A percentile compares a stretch with the other conserved stretches of the same genome.
Conservation (phyloP, 2,888 invertebrate species). For the Papilio protenor region DNA sequence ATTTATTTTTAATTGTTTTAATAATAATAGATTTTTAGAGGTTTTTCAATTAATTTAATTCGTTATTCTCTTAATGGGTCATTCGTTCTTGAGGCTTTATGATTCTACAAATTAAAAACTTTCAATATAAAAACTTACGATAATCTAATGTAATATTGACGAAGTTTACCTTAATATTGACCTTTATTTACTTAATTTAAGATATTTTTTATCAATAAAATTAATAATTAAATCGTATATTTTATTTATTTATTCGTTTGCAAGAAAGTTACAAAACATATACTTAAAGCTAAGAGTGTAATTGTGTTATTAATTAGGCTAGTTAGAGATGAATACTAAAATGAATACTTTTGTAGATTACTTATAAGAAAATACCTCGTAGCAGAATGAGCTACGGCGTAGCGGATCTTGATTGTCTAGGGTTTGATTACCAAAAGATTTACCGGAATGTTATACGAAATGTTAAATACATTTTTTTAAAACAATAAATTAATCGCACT, state of each 20-base stretch:
- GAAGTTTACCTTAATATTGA: neutral
- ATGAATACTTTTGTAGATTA: too few relatives aligned
- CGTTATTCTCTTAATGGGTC: neutral
- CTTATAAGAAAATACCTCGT: too few relatives aligned
- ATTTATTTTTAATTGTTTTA: too few relatives aligned
- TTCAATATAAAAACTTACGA: neutral
- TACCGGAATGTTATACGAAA: neutral
- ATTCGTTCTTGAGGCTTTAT: neutral
- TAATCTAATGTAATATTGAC: neutral
- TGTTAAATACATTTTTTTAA: too few relatives aligned
- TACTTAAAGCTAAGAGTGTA: too few relatives aligned
- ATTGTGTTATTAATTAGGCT: neutral
- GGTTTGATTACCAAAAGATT: neutral
- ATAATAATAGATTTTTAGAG: neutral
- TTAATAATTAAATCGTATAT: too few relatives aligned
- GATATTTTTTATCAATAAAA: neutral
- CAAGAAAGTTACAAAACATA: too few relatives aligned
- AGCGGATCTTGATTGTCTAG: neutral
- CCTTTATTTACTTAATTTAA: neutral
- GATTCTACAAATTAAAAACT: neutral
- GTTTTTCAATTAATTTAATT: neutral
- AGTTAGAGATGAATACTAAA: too few relatives aligned
- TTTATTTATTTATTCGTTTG: too few relatives aligned
- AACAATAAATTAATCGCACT: too few relatives aligned
- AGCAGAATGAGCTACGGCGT: neutral